Conservation (phyloP, 2,113 vertebrate species). For the Micromys minutus region DNA sequence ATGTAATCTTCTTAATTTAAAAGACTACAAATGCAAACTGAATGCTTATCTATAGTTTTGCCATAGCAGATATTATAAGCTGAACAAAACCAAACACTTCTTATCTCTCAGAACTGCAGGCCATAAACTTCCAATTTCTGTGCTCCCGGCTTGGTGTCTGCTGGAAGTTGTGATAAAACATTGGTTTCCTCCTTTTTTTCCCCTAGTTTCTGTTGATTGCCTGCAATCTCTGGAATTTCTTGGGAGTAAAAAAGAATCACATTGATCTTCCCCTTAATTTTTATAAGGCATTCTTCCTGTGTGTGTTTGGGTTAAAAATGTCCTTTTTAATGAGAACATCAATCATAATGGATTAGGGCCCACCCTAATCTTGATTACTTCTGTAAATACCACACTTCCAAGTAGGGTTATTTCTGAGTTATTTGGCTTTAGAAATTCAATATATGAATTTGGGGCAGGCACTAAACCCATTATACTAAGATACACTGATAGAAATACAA, state of each 20-base stretch:
- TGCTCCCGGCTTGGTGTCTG: background rate
- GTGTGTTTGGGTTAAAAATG: background rate
- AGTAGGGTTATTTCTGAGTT: background rate
- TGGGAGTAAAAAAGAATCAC: background rate
- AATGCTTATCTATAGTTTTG: background rate
- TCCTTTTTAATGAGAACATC: background rate
- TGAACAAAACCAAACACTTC: background rate
- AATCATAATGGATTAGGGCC: background rate
- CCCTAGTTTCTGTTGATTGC: background rate
- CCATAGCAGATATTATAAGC: background rate
- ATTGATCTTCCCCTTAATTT: slow-evolving; percentile 15
- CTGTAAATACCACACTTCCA: background rate
- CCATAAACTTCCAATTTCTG: background rate
- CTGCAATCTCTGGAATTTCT: slow-evolving; percentile 15
- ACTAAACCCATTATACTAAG: background rate
- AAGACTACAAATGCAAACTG: background rate
- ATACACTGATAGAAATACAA: background rate
- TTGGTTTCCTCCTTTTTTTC: background rate
- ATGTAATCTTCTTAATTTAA: background rate
- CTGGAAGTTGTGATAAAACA: background rate
- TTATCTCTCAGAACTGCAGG: background rate
- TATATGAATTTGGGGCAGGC: background rate
- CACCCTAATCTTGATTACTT: background rate
- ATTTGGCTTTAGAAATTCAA: background rate
- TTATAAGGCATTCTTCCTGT: background rate